Percentiles rank a stretch among this genome's conserved stretches.
These are phyloP conservation scores for Syngnathoides biaculeatus DNA, from an alignment of 2,113 vertebrate species.

Conservation along the genomic window DNA sequence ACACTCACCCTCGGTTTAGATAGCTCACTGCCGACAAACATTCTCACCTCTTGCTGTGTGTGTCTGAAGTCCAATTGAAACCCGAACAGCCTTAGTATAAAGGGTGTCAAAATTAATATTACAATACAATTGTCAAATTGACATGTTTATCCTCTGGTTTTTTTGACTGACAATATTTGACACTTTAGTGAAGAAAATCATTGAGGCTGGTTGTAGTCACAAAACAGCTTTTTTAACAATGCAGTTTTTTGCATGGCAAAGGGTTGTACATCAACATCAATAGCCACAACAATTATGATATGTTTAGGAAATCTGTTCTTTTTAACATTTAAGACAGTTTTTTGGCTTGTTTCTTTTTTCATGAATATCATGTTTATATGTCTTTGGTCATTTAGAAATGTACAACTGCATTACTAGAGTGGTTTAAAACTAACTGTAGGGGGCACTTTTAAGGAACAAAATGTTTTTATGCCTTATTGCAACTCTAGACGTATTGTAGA, in stretches of 20 bases:
- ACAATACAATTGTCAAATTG: neutral
- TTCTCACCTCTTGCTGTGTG: slow-evolving; percentile 51
- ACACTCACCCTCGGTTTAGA: slow-evolving; percentile 58
- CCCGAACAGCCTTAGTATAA: neutral
- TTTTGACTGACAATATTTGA: neutral
- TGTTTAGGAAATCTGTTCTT: neutral
- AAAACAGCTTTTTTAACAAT: neutral
- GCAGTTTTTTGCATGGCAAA: neutral
- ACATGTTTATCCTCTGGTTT: neutral
- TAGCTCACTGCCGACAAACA: slow-evolving; percentile 61
- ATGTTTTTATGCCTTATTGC: too few relatives aligned
- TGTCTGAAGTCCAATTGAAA: slow-evolving; percentile 1
- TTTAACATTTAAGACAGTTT: neutral
- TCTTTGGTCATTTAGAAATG: too few relatives aligned
- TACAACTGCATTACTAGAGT: too few relatives aligned
- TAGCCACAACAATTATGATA: neutral
- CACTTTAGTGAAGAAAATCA: neutral
- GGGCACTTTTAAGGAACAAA: too few relatives aligned
- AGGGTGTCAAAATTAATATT: neutral
- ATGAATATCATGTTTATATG: too few relatives aligned
- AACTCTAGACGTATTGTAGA: too few relatives aligned
- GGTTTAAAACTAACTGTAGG: too few relatives aligned
- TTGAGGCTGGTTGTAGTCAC: too few relatives aligned
- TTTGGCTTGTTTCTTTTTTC: too few relatives aligned
- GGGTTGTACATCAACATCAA: neutral